phyloP scores from a whole-genome alignment of 2,113 vertebrate species.

The Puntigrus tetrazona region DNA sequence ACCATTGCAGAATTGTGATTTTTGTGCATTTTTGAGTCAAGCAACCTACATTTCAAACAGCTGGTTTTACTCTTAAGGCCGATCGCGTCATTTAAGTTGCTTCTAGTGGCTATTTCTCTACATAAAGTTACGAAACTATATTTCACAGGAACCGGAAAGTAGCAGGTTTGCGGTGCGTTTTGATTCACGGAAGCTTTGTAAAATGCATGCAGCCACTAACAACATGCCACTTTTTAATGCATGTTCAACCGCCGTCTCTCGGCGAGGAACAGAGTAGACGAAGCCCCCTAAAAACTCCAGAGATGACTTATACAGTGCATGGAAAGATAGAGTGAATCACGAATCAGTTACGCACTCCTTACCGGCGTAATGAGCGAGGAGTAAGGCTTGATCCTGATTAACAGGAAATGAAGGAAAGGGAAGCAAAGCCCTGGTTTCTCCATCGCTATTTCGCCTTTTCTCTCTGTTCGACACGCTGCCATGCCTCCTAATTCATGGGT shows the following conservation, averaged over 20 bases:
- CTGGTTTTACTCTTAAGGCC: background rate
- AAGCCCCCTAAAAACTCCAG: background rate
- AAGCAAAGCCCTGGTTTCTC: background rate
- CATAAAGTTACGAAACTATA: background rate
- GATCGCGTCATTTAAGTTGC: background rate
- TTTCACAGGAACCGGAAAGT: background rate
- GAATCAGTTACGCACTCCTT: conserved; percentile 24
- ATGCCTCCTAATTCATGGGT: background rate
- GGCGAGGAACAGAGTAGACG: conserved; percentile 12
- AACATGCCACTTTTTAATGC: background rate
- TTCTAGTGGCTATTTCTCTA: background rate
- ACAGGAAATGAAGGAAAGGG: conserved; percentile 1
- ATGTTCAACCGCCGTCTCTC: background rate
- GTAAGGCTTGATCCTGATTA: conserved; percentile 18
- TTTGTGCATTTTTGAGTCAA: background rate
- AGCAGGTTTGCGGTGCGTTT: background rate
- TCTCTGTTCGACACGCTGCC: background rate
- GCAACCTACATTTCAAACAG: background rate
- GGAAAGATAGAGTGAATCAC: conserved; percentile 19
- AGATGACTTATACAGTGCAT: background rate
- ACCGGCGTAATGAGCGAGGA: background rate
- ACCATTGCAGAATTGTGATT: background rate
- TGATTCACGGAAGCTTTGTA: too few species aligned
- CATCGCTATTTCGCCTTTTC: background rate
- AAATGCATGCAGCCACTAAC: background rate